Percentiles rank a stretch among this genome's conserved stretches.
Conservation (phyloP, 2,797 vertebrate species). For the Anisognathus igniventris region DNA sequence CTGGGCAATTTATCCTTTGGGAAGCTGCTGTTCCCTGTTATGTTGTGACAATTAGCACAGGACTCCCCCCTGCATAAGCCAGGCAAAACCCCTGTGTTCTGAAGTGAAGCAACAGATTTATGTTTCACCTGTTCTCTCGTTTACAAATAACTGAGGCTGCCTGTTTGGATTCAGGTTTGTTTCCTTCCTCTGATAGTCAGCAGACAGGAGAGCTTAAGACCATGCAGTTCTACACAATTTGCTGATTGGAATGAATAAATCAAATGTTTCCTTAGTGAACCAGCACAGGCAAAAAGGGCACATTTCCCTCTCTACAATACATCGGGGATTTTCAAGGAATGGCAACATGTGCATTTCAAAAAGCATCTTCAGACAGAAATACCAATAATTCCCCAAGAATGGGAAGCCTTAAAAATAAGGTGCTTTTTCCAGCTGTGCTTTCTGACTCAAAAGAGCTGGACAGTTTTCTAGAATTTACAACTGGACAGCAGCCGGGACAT, state of each 20-base stretch:
- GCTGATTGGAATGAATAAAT: not conserved
- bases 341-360: not conserved
- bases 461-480: not conserved
- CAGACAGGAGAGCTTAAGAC: not conserved
- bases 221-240: not conserved
- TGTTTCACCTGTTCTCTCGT: not conserved
- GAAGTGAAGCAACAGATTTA: not conserved
- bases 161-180: not conserved
- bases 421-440: not conserved
- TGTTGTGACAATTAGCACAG: not conserved
- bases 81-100: not conserved
- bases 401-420: not conserved
- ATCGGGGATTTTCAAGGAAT: not conserved
- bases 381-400: not conserved
- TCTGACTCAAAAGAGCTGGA: not conserved
- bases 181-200: not conserved
- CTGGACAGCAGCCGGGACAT: not conserved
- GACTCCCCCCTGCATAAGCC: not conserved
- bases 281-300: not conserved
- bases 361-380: not conserved
- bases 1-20: not conserved
- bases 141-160: not conserved
- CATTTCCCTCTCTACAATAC: not conserved
- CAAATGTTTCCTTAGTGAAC: not conserved
- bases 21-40: not conserved